Evolutionary conservation across 92 coral and sea anemone genomes (phyloP), one percentile per base, ranked within the genome.

Genomic region (Epizoanthus ramosus): DNA sequence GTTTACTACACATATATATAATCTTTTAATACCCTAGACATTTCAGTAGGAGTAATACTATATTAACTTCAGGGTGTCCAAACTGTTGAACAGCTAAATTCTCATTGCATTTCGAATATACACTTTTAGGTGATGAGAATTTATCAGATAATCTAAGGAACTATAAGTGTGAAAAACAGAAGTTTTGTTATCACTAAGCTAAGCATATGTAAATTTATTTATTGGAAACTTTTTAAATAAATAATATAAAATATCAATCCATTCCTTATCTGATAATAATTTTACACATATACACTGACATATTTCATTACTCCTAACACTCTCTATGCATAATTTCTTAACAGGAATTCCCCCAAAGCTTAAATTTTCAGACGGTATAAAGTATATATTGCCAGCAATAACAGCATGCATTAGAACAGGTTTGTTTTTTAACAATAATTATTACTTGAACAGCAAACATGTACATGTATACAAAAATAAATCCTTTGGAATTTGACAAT

Each of bases 191-290:
- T 41, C 57, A 16, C 31, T 37, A 6, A 57, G 35, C 19, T 37
- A 43, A 43, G 59, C 71, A 77, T 60, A 37, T 21, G 57, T 59
- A 58, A 35, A 17, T 76, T 31, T 71, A 71, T 71, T 63, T 5
- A 77, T 77, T 4, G 41, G 54, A 50, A 75, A 75, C 56, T 18
- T 85, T 79, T 84, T 84, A 88, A 88, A 88, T 88, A 88, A 88
- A 88, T 88, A 88, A 69, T 57, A 88, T 88, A 88, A 84, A 88
- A 88, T 88, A 88, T 85, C 86, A 77, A 77, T 77, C 69, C 86
- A 70, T 88, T 88, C 84, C 87, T 79, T 88, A 63, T 61, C 37
- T 63, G 58, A 63, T 77, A 75, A 63, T 45, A 75, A 63, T 45
- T 75, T 75, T 39, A 75, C 81, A 75, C 61, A 52, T 22, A 16